Evolutionary conservation across 2,888 invertebrate species (phyloP), one percentile per base, ranked within the genome.

Genomic region (Caenorhabditis sp.): DNA sequence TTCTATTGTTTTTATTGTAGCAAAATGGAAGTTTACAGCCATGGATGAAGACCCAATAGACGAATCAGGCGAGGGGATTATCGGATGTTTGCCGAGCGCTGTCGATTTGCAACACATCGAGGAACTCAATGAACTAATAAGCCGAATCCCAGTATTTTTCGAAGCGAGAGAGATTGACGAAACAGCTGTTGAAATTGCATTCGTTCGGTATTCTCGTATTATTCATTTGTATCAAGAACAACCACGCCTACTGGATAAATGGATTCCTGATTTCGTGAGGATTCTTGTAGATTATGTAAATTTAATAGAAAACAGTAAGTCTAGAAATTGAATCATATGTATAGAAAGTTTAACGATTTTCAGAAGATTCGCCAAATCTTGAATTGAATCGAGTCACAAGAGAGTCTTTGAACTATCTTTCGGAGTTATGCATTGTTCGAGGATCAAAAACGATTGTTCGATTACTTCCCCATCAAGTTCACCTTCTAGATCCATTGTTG

Each of bases 211-310:
- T 70, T 82, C 75, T 31, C 81, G 88, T 8, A 72, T 89, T 19
- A 61, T 89, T 6, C 84, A 88, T 44, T 38, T 88, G 5, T 90
- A 89, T 69, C 87, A 87, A 64, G 88, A 89, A 44, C 89, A 91
- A 58, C 89, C 90, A 16, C 81, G 84, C 26, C 83, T 92, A 4
- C 80, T 92, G 75, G 91, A 91, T 66, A 72, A 85, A 24, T 74
- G 88, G 51, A 84, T 91, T 28, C 83, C 88, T 0, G 75, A 79
- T 16, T 47, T 90, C 6, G 84, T 91, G 4, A 66, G 83, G 26
- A 31, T 49, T 3, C 68, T 91, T 12, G 68, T 90, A 7, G 44
- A 49, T 14, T 82, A 77, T 41, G 83, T 91, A 8, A 63, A 66
- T 26, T 77, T 89, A n/a, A 38, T 81, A 14, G 58, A 56, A 26